A percentile compares a stretch with the other conserved stretches of the same genome.
These are phyloP conservation scores for Etia nguti DNA, from an alignment of 2,113 vertebrate genomes.

Conservation along the genomic window DNA sequence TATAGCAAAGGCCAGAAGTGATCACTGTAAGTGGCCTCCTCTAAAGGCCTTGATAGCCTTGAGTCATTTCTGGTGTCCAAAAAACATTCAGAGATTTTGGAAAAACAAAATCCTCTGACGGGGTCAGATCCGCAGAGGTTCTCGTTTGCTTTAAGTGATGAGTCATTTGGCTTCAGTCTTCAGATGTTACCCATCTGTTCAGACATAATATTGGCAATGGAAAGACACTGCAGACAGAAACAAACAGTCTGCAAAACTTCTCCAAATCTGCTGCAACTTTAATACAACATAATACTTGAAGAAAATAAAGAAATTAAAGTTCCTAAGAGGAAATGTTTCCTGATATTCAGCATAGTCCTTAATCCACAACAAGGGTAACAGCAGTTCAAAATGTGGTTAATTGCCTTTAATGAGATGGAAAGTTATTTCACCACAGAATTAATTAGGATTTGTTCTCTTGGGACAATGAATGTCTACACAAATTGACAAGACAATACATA, in stretches of 20 bases:
- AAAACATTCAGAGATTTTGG: background rate
- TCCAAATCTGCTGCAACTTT: background rate
- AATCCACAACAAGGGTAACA: background rate
- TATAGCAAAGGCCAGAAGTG: background rate
- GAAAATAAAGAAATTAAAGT: background rate
- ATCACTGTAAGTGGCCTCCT: background rate
- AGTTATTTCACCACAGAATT: background rate
- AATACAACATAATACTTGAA: background rate
- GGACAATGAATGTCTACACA: background rate
- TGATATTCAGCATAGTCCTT: background rate
- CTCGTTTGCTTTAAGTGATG: background rate
- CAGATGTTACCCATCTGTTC: slow-evolving; percentile 16
- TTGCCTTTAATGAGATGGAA: background rate
- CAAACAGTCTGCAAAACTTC: background rate
- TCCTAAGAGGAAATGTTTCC: background rate
- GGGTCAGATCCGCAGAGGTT: background rate
- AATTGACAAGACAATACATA: background rate
- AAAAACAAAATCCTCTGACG: background rate
- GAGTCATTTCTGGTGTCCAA: background rate
- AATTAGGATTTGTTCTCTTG: background rate
- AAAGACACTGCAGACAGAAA: background rate
- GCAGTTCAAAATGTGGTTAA: background rate
- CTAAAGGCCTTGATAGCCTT: background rate
- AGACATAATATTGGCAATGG: background rate
- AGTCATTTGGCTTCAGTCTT: slow-evolving; percentile 3